A percentile compares a stretch with the other conserved stretches of the same genome.
Evolutionary conservation across 2,888 invertebrate genomes (phyloP).

Genomic region (Tetheella fluctuosa): DNA sequence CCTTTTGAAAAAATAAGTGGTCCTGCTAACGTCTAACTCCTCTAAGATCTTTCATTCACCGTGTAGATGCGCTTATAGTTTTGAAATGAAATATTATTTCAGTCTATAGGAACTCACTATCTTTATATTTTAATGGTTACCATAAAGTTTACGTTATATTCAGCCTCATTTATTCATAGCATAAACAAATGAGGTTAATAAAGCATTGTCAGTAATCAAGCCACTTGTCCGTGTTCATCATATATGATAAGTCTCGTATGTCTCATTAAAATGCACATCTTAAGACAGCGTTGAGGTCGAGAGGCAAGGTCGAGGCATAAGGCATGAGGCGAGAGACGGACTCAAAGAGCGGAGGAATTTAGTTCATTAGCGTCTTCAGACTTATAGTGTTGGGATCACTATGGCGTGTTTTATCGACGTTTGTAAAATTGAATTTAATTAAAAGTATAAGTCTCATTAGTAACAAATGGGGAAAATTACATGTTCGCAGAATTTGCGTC

Average conservation of each 20-base stretch:
- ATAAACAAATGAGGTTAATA: conserved; percentile 14
- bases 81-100: too few relatives aligned
- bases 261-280: conserved; percentile 38
- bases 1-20: too few relatives aligned
- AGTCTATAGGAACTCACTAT: too few relatives aligned
- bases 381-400: conserved; percentile 45
- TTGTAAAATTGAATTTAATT: not conserved
- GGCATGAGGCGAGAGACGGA: conserved; percentile 34
- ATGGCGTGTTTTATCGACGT: conserved; percentile 27
- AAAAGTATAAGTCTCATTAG: not conserved
- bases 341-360: conserved; percentile 67
- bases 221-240: not conserved
- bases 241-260: conserved; percentile 20
- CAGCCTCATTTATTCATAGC: too few relatives aligned
- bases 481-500: too few relatives aligned
- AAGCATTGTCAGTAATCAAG: not conserved
- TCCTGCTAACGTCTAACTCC: too few relatives aligned
- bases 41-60: too few relatives aligned
- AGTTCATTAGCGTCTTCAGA: conserved; percentile 79
- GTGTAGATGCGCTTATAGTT: too few relatives aligned
- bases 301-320: conserved; percentile 22
- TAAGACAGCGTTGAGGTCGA: conserved; percentile 40
- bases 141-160: too few relatives aligned
- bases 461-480: too few relatives aligned
- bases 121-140: too few relatives aligned